Base-by-base conservation (phyloP, 2,888 invertebrate species). In the Parascotia fuliginaria region DNA sequence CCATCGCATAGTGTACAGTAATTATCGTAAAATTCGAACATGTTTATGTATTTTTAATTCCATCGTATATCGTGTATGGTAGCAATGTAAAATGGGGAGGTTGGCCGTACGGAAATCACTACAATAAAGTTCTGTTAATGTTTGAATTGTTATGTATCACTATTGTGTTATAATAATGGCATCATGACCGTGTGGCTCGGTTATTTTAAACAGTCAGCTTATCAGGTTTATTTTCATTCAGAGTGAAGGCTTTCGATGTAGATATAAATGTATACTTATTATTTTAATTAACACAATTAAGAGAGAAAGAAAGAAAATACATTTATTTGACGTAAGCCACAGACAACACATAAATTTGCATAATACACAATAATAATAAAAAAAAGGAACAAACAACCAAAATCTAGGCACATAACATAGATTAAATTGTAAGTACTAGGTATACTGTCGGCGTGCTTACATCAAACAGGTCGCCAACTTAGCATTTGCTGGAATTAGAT, bases 31-130 rank as follows among this genome's bases (percentile, higher is more conserved):
- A 90, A 85, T 83, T 83, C 42, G 77, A 81, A 79, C 84, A 85
- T 89, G 87, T 90, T 90, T 90, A 90, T 90, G 89, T 83, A 85
- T 89, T 90, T 90, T 90, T 90, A 90, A 90, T 90, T 90, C 90
- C 85, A 77, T 78, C 79, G 85, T 87, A 87, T 68, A 68, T 68
- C 68, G 67, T 60, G 58, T 65, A 58, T 66, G 68, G 75, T 76
- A 71, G 74, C 79, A 80, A 83, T 87, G 81, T 81, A 82, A 55
- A 81, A 80, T 75, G 72, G 70, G 59, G 71, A 63, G 81, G 75
- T 78, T 70, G 72, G 74, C 60, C 77, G 77, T 80, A 83, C 83
- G 77, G 79, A 79, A 84, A 87, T 85, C 85, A 82, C 75, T 71
- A 80, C 83, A 81, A 85, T 89, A 88, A 88, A 89, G 71, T 85